These are phyloP conservation scores for Helicoverpa zea DNA, from an alignment of 1,140 invertebrate species.

Conservation along the genomic window DNA sequence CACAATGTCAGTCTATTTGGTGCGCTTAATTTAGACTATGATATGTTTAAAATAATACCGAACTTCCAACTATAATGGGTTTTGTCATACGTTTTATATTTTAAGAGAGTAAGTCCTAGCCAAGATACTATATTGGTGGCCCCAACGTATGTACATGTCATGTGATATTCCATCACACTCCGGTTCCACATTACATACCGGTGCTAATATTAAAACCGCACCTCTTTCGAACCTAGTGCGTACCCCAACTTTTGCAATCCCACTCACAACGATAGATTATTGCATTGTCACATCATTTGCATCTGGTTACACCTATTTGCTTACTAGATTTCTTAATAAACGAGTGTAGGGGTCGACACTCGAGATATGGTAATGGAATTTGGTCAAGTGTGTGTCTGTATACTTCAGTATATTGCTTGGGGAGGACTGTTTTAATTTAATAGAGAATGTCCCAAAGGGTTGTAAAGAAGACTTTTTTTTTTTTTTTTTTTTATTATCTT, in stretches of 20 bases:
- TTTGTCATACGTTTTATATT: no score
- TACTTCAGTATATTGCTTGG: not conserved
- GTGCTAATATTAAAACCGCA: not conserved
- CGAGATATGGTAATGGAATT: slow-evolving; percentile 25
- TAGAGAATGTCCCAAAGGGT: no score
- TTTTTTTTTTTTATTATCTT: no score
- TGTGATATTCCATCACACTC: no score
- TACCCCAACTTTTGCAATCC: slow-evolving; percentile 20
- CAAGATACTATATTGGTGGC: no score
- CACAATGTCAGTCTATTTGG: no score
- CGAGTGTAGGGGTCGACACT: slow-evolving; percentile 6
- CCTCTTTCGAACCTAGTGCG: slow-evolving; percentile 42
- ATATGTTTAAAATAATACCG: no score
- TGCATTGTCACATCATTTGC: slow-evolving; percentile 69
- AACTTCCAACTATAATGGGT: no score
- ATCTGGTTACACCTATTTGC: slow-evolving; percentile 61
- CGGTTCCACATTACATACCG: no score
- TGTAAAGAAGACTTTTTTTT: not conserved
- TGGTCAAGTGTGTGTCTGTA: slow-evolving; percentile 10
- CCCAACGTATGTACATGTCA: not conserved
- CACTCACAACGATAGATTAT: slow-evolving; percentile 63
- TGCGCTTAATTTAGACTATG: no score
- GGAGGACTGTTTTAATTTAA: slow-evolving; percentile 8
- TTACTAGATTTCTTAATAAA: slow-evolving; percentile 45
- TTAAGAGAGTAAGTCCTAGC: no score